phyloP scores from a whole-genome alignment of 2,113 vertebrate genomes.

The Tachysurus vachellii region DNA sequence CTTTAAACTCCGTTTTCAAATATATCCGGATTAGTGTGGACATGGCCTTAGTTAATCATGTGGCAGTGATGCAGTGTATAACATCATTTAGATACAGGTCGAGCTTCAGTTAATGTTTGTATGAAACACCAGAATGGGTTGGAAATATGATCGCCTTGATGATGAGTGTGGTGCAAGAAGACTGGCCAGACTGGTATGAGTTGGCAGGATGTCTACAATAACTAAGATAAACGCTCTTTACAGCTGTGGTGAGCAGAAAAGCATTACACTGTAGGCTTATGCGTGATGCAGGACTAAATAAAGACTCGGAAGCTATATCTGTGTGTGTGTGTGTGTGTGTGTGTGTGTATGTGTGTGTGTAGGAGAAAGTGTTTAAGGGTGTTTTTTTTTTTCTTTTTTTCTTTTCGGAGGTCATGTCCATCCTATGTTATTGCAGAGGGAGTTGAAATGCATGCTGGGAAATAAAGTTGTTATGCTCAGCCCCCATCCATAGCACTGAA shows the following conservation, averaged over 20 bases:
- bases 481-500: not conserved
- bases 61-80: not conserved
- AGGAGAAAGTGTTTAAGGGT: not conserved
- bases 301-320: not conserved
- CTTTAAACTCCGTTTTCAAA: too few species aligned
- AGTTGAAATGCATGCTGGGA: slow-evolving; percentile 24
- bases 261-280: not conserved
- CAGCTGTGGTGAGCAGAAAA: not conserved
- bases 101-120: not conserved
- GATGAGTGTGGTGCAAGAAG: not conserved
- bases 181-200: slow-evolving; percentile 28
- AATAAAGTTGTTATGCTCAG: slow-evolving; percentile 7
- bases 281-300: too few species aligned
- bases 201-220: not conserved
- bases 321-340: not conserved
- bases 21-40: too few species aligned
- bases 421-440: not conserved
- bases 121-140: not conserved
- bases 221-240: not conserved
- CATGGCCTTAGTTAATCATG: not conserved
- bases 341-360: slow-evolving; percentile 20
- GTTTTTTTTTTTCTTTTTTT: not conserved
- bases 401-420: not conserved
- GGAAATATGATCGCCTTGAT: not conserved
- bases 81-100: not conserved